Evolutionary conservation across 2,113 vertebrate species (phyloP).

Genomic region (Xerus inauris): DNA sequence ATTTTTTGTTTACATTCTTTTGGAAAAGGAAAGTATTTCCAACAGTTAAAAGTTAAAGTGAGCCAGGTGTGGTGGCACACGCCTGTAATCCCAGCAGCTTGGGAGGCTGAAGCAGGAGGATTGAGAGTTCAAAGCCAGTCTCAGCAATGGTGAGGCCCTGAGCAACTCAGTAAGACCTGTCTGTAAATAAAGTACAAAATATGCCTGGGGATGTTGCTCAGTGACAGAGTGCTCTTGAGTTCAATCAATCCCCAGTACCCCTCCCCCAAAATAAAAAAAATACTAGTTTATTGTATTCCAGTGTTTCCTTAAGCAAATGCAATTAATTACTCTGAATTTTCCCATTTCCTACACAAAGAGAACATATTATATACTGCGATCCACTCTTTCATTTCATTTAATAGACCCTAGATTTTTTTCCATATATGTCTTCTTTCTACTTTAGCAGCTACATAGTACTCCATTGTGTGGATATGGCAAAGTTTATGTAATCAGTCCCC

Average conservation of each 20-base stretch:
- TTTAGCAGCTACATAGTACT: constrained; percentile 21
- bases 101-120: too few relatives aligned
- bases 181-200: too few relatives aligned
- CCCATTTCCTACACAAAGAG: background rate
- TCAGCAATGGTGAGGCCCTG: too few relatives aligned
- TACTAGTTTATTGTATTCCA: background rate
- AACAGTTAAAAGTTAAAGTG: constrained; percentile 38
- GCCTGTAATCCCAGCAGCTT: too few relatives aligned
- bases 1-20: constrained; percentile 23
- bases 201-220: too few relatives aligned
- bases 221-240: too few relatives aligned
- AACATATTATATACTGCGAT: background rate
- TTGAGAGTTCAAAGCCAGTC: too few relatives aligned
- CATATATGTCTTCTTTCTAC: background rate
- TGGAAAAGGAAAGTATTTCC: background rate
- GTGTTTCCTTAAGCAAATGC: constrained; percentile 32
- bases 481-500: background rate
- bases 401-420: background rate
- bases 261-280: background rate
- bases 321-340: background rate
- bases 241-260: background rate
- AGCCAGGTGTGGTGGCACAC: too few relatives aligned
- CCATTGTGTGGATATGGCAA: background rate
- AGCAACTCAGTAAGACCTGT: too few relatives aligned
- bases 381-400: background rate